A percentile compares a stretch with the other conserved stretches of the same genome.
Conservation (phyloP, 2,113 vertebrate genomes). For the Epinephelus cyanopodus region DNA sequence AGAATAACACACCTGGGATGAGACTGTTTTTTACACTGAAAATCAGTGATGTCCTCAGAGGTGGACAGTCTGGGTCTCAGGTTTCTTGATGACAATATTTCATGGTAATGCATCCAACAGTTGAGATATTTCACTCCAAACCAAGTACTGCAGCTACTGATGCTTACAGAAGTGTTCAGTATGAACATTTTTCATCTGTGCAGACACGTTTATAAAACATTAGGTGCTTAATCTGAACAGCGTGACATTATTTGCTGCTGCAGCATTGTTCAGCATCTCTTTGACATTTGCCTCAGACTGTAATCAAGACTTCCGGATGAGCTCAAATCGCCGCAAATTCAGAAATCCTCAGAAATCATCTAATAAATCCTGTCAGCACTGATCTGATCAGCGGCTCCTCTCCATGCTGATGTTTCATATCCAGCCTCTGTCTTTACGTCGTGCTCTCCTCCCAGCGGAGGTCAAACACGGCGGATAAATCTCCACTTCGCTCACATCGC, state of each 20-base stretch:
- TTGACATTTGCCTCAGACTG: neutral
- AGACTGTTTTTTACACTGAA: too few species aligned
- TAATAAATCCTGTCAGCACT: neutral
- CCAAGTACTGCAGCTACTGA: neutral
- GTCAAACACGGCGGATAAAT: constrained; percentile 49
- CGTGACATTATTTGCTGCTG: too few species aligned
- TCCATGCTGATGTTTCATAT: neutral
- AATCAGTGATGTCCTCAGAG: too few species aligned
- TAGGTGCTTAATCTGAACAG: too few species aligned
- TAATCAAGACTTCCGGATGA: neutral
- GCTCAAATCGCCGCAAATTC: neutral
- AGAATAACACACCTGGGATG: too few species aligned
- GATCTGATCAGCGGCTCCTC: neutral
- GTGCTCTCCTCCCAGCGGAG: constrained; percentile 25
- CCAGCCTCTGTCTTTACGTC: neutral
- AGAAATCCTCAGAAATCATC: neutral
- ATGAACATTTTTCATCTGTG: neutral
- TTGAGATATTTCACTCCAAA: too few species aligned
- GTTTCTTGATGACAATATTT: too few species aligned
- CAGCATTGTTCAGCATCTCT: neutral
- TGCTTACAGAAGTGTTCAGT: neutral
- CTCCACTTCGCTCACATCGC: constrained; percentile 1
- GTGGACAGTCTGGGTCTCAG: too few species aligned
- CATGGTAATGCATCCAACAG: too few species aligned
- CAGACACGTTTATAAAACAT: too few species aligned